Evolutionary conservation across 2,113 vertebrate species (phyloP), one percentile per base, ranked within the genome.

Genomic region (Alouatta palliata): DNA sequence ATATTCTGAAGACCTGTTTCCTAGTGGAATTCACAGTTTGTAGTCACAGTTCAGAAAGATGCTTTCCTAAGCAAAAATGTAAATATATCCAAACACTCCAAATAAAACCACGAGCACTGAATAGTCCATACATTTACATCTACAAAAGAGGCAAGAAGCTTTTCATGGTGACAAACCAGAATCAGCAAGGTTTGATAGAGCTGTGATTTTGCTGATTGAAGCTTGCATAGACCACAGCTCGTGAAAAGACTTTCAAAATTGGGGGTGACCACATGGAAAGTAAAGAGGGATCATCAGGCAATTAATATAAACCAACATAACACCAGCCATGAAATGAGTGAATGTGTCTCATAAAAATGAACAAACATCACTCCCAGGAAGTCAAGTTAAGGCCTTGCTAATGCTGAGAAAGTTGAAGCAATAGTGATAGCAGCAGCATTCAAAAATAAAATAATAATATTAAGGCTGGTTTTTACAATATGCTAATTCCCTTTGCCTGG

Each of bases 1-100:
- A 73, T 80, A 79, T 92, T 76, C 94, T 35, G 45, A 70, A 84
- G 92, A 70, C 61, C 90, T 49, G 90, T 91, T 87, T 94, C 81
- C 91, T 86, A 20, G 80, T 80, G 66, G 81, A 94, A 88, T 95
- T 98, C 95, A 96, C 87, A 94, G 96, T 86, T 95, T 92, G 52
- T 16, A 75, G 71, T 93, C 87, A 94, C 93, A 77, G 85, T 88
- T 92, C 77, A 79, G 93, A 82, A 87, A 97, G 64, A 79, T 68
- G 91, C 66, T 85, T 87, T 88, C 54, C 84, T 97, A 87, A 93
- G 91, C 85, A 88, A 94, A 96, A 95, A 94, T 43, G 52, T 71
- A 95, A 96, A 96, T 87, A 87, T 40, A 64, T 87, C 94, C 91
- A 92, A 93, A 96, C 64, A 88, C n/a, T 84, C 64, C 76, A 87